A percentile compares a stretch with the other conserved stretches of the same genome.
These are phyloP conservation scores for Calyptomena viridis DNA, from an alignment of 2,113 vertebrate species.

Conservation along the genomic window DNA sequence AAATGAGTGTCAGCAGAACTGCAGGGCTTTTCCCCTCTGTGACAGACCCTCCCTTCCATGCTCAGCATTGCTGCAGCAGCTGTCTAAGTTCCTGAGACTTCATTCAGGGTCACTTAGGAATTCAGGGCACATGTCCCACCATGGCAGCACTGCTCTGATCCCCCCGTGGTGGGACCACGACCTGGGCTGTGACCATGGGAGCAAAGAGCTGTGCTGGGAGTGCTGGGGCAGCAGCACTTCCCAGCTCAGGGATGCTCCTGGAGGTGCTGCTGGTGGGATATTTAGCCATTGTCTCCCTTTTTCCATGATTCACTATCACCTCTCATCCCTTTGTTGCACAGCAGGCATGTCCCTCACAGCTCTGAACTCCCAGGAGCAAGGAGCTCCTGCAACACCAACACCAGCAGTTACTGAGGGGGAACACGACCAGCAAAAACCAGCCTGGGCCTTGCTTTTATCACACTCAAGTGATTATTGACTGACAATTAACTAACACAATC, in stretches of 20 bases:
- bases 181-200: accelerated
- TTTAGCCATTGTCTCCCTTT: not conserved
- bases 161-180: accelerated
- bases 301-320: not conserved
- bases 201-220: not conserved
- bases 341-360: not conserved
- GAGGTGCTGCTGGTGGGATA: not conserved
- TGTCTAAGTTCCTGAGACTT: not conserved
- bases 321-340: not conserved
- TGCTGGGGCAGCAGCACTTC: not conserved
- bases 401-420: not conserved
- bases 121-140: accelerated
- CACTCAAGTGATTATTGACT: not conserved
- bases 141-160: not conserved
- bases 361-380: not conserved
- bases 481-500: not conserved
- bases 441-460: not conserved
- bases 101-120: accelerated
- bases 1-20: accelerated
- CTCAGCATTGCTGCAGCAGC: not conserved
- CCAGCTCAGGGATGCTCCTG: not conserved
- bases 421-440: not conserved
- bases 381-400: not conserved
- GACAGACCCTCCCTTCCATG: accelerated
- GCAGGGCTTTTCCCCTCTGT: accelerated